These are phyloP conservation scores for Haliclystus octoradiatus DNA, from an alignment of 30 jellyfish, hydroid and myxozoan species.

Conservation along the genomic window DNA sequence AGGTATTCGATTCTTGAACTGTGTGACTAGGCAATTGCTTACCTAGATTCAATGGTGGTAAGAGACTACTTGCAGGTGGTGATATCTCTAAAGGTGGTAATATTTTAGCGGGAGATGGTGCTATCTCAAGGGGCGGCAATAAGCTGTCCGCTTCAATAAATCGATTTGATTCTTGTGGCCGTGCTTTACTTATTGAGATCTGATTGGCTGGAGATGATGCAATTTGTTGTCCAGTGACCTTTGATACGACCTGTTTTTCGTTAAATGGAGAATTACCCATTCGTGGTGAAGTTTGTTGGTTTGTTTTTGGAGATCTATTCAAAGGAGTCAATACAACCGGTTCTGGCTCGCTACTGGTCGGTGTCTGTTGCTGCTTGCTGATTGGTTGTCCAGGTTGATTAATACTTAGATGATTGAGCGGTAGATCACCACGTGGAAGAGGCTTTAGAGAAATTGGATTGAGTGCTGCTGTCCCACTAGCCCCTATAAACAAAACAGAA, in stretches of 20 bases:
- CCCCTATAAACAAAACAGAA: not conserved
- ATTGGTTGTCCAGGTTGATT: not conserved
- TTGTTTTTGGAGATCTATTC: too few species aligned
- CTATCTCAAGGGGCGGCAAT: not conserved
- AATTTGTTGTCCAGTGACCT: too few species aligned
- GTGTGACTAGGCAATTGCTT: not conserved
- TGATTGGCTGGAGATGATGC: too few species aligned
- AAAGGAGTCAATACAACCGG: not conserved
- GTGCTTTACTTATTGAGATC: too few species aligned
- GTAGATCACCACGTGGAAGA: not conserved
- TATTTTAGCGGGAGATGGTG: not conserved
- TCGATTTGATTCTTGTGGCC: too few species aligned
- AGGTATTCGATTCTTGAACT: not conserved
- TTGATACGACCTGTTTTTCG: too few species aligned
- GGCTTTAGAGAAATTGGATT: not conserved
- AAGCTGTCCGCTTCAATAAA: too few species aligned
- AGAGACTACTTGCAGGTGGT: not conserved
- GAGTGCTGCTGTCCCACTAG: too few species aligned
- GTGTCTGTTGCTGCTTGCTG: not conserved
- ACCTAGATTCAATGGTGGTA: not conserved
- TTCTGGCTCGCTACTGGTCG: too few species aligned
- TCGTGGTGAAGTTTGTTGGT: too few species aligned
- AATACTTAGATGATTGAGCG: too few species aligned
- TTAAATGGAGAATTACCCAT: too few species aligned
- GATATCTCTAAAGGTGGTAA: not conserved